Percentiles rank a stretch among this genome's conserved stretches.
phyloP scores from a whole-genome alignment of 2,113 vertebrate species.

The Pelvicachromis taeniatus region DNA sequence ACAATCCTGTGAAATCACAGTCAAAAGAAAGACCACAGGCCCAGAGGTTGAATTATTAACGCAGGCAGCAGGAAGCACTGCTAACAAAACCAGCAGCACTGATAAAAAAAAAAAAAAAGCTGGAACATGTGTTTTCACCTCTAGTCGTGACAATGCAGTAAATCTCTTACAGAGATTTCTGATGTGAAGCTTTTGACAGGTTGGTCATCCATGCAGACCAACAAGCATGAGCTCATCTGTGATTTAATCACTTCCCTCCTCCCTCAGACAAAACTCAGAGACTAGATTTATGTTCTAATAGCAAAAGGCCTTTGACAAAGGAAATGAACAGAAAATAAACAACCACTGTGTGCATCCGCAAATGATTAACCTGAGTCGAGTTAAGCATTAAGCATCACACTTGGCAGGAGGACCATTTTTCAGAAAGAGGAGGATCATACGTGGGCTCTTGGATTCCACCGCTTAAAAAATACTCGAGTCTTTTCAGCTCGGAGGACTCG shows the following conservation, averaged over 20 bases:
- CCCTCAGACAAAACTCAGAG: neutral
- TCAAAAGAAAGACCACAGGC: neutral
- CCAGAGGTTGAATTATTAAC: conserved; percentile 56
- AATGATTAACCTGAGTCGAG: conserved; percentile 18
- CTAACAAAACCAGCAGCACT: neutral
- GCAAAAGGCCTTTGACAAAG: neutral
- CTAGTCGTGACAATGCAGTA: neutral
- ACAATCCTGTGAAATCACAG: conserved; percentile 12
- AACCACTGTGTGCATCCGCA: neutral
- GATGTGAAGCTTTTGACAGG: neutral
- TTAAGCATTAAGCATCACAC: neutral
- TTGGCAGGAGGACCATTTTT: neutral
- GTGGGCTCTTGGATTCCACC: neutral
- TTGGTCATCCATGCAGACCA: neutral
- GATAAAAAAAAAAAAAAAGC: neutral
- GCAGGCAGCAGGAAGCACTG: conserved; percentile 21
- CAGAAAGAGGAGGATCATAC: neutral
- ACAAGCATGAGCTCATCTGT: neutral
- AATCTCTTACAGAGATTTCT: neutral
- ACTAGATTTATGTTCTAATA: neutral
- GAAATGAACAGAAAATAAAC: conserved; percentile 21
- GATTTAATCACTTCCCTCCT: neutral
- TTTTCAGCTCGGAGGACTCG: neutral
- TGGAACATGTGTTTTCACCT: neutral
- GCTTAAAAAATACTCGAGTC: neutral